Base-by-base conservation (phyloP, 2,888 invertebrate genomes). In the Parapristionchus giblindavisi region DNA sequence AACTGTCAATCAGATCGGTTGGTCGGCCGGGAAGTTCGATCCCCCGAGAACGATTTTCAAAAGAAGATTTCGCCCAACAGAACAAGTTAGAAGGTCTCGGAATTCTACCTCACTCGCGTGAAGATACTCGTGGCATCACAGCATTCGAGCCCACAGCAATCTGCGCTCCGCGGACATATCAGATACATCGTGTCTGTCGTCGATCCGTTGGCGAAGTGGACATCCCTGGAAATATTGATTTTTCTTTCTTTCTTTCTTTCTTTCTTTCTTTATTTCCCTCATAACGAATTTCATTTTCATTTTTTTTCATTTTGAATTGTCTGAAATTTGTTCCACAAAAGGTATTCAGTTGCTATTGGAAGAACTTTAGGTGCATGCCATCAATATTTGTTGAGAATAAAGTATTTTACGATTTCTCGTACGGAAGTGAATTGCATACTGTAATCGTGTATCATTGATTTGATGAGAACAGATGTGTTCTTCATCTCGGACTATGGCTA, bases 111-210 rank as follows among this genome's bases (percentile, higher is more conserved):
- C 4, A 40, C 38, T 40, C 71, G n/a, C 38, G 40, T 1, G 1
- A 36, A 38, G 38, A 38, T 17, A 32, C 51, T 32, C 27, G 43
- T 40, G 17, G 32, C 11, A 29, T 40, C 58, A 8, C 71, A 71
- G 58, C 71, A 71, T 29, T 71, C 58, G 1, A 52, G 38, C 24
- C 58, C 71, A 51, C 71, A 71, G 58, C 71, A 71, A 29, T 58
- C 58, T 6, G 36, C 51, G n/a, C 48, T 71, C 27, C 43, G 32
- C 58, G 34, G 38, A 40, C 71, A 71, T 17, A 71, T 54, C 24
- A 58, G 40, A 21, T 21, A 40, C 40, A 71, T 36, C 11, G 54
- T 32, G 32, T 36, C 6, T 38, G 21, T 40, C 1, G 29, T 36
- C 38, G 56, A 56, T 27, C 71, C 71, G 21, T 71, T 71, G 40